Base-by-base conservation (phyloP, 2,888 invertebrate genomes). In the Brenthis hecate region DNA sequence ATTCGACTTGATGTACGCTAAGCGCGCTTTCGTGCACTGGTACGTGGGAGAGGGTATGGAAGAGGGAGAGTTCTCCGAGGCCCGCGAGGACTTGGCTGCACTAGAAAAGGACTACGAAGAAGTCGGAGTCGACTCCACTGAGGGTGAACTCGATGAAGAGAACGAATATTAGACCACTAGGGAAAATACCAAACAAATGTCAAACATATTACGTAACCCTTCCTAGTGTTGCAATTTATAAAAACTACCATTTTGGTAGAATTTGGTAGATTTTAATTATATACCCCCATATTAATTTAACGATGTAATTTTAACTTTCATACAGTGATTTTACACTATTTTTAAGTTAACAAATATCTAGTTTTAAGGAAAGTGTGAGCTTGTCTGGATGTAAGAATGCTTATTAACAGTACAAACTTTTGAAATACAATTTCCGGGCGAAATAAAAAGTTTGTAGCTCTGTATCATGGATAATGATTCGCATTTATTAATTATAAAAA, bases 21-120 rank as follows among this genome's bases (percentile, higher is more conserved):
- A 98, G 89, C 95, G 98, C 72, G 98, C 98, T 4, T 99, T 99
- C 86, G 98, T 99, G 19, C 98, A 99, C 89, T 99, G 99, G 99
- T 96, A 97, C 84, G 96, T 96, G 0, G 96, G 96, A 6, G 97
- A 97, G 85, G 97, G 97, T 73, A 97, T 98, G 96, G 96, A 96
- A 82, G 97, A 97, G 85, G 96, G 96, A 56, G 96, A 98, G 86
- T 98, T 97, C 88, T 95, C 96, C 0, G 98, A 98, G 80, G 97
- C 97, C 0, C 94, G 98, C 6, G 97, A 98, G 84, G 97, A 98
- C 90, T 92, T 98, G 73, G 96, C 95, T 0, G 96, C 96, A 0
- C 92, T 96, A 0, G 96, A 96, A 85, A 96, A 96, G 82, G 96
- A 96, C 84, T 96, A 96, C 80, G 96, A 96, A 78, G 96, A 96